These are phyloP conservation scores for Entosphenus tridentatus DNA, from an alignment of 2,113 vertebrate genomes.

Conservation along the genomic window DNA sequence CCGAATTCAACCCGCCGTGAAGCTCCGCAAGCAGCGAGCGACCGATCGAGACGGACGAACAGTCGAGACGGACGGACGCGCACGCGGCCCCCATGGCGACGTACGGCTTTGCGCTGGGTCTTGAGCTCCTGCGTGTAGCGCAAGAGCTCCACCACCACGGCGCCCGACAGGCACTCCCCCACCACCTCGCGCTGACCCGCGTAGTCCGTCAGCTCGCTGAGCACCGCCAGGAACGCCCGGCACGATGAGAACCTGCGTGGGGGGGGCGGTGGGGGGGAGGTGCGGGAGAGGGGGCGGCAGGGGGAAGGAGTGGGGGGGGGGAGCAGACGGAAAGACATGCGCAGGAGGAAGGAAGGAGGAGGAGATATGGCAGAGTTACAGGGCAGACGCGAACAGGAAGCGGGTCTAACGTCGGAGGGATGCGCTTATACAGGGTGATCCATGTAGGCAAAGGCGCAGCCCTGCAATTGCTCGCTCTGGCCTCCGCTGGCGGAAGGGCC, in stretches of 20 bases:
- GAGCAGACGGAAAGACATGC: neutral
- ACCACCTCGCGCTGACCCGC: conserved; percentile 59
- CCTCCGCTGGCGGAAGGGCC: too few species aligned
- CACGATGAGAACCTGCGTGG: conserved; percentile 14
- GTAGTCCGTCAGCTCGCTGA: conserved; percentile 59
- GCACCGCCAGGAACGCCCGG: conserved; percentile 44
- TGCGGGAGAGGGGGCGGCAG: neutral
- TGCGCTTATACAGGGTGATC: neutral
- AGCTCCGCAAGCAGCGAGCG: too few species aligned
- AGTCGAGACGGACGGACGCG: too few species aligned
- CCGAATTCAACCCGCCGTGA: too few species aligned
- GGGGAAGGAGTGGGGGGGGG: neutral
- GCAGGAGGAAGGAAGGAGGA: neutral
- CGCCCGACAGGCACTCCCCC: conserved; percentile 46
- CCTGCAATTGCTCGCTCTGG: too few species aligned
- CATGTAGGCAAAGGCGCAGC: neutral
- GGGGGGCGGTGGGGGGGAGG: neutral
- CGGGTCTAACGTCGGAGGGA: neutral
- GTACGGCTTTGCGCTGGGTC: conserved; percentile 51
- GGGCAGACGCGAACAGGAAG: neutral
- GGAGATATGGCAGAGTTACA: neutral
- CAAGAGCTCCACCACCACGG: conserved; percentile 46
- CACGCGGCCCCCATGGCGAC: neutral
- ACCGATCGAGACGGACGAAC: too few species aligned
- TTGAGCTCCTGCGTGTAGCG: conserved; percentile 58